Evolutionary conservation across 2,888 invertebrate species (phyloP), one percentile per base, ranked within the genome.

Genomic region (Polydrusus pterygomalis): DNA sequence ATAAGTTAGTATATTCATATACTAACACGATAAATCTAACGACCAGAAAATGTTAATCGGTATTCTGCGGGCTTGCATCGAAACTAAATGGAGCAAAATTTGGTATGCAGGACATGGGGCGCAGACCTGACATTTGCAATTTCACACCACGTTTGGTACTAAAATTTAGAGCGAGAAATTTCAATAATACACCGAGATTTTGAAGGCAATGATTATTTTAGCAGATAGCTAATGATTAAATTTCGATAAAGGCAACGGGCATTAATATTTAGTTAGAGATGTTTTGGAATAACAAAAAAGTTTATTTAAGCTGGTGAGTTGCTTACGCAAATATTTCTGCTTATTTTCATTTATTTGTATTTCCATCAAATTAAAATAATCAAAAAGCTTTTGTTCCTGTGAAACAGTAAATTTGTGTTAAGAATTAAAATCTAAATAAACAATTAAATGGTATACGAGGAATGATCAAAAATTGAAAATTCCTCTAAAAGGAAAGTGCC

Each of bases 91-190:
- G 62, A 40, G 68, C 10, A 17, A 56, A 56, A 67, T 74, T 74
- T 70, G 25, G 70, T 70, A 74, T 74, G 74, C 76, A 68, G 68
- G 76, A 63, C 76, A 68, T 60, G 18, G 54, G 63, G 45, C 63
- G 13, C 17, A 43, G 58, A 56, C 17, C 67, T 60, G 72, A 68
- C 71, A 76, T 77, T 77, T 70, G 70, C 77, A 77, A 77, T 77
- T 77, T 77, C 74, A 69, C 77, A 74, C 74, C 70, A 54, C 63
- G 70, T 74, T 77, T 74, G 58, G 65, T 70, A 43, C 69, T 70
- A 47, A 74, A 77, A 74, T 77, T 77, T 70, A 77, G 62, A 63
- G 63, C 58, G 70, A 30, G 63, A 76, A 72, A 68, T 68, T 76
- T 76, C 72, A 72, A 72, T 76, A 72, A 60, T 63, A 30, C 25